A percentile compares a stretch with the other conserved stretches of the same genome.
phyloP scores from a whole-genome alignment of 2,113 vertebrate genomes.

The Aptenodytes patagonicus region DNA sequence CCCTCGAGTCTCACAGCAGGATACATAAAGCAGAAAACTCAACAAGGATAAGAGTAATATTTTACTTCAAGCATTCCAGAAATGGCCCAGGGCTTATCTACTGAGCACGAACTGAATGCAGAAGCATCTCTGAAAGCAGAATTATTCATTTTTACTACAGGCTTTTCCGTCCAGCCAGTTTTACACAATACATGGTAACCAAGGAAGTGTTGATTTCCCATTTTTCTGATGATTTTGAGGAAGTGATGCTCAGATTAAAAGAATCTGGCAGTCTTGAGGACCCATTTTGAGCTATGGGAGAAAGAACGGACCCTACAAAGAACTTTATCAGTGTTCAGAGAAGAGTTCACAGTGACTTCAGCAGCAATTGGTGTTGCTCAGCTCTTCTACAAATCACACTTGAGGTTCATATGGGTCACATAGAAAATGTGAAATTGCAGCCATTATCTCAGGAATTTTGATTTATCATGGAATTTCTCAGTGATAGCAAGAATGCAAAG shows the following conservation, averaged over 20 bases:
- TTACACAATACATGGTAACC: fast-evolving
- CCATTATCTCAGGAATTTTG: neutral
- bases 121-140: neutral
- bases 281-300: neutral
- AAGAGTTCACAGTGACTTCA: neutral
- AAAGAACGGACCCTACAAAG: neutral
- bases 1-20: neutral
- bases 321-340: neutral
- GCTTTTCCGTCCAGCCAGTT: neutral
- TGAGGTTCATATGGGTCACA: neutral
- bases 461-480: neutral
- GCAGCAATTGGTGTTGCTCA: neutral
- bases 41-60: neutral
- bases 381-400: neutral
- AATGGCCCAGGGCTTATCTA: neutral
- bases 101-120: neutral
- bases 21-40: neutral
- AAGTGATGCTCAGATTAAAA: neutral
- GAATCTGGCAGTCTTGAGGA: neutral
- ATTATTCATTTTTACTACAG: neutral
- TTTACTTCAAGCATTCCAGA: neutral
- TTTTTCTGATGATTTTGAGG: neutral
- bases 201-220: neutral
- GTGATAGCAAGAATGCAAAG: neutral
- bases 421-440: neutral